Evolutionary conservation across 2,113 vertebrate species (phyloP), one percentile per base, ranked within the genome.

Genomic region (Clarias macrocephalus): DNA sequence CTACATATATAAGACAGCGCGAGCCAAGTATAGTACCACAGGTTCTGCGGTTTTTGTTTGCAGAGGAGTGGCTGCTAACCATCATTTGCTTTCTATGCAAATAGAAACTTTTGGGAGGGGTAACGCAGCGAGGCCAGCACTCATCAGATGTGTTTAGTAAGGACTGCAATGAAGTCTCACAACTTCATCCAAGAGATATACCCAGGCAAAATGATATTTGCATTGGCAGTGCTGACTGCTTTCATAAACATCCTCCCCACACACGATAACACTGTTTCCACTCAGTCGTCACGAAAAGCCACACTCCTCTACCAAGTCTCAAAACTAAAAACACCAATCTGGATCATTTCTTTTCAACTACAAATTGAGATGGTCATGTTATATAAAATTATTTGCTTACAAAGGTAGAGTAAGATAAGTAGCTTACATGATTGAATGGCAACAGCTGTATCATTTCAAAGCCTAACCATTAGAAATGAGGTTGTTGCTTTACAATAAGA

Each of bases 51-150:
- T 60, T 23, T 81, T 81, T 9, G 6, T 81, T 56, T 16, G n/a
- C 68, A 57, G 56, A 68, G 77, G 68, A 77, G 42, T 70, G 82
- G 33, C 77, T 60, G 59, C 13, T 63, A 81, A 70, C 66, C 48
- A 59, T 82, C 68, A 89, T 87, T 89, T 89, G 80, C 33, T 77
- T 85, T 54, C 37, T 56, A 65, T 68, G 77, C 70, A 89, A 87
- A 73, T 81, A 18, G n/a, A 42, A 52, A 72, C 56, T 65, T 85
- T 76, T 68, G 30, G 25, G 25, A 77, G 54, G 57, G 59, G 28
- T 70, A 59, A 73, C n/a, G 21, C 54, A 62, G 70, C 59, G 59
- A 79, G 21, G 76, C 68, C 75, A 16, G 11, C 73, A 82, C 54
- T 57, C n/a, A 80, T 57, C 33, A 33, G 62, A 68, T 81, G 56